Evolutionary conservation across 2,888 invertebrate genomes (phyloP), one percentile per base, ranked within the genome.

Genomic region (Thysanoteuthis rhombus): DNA sequence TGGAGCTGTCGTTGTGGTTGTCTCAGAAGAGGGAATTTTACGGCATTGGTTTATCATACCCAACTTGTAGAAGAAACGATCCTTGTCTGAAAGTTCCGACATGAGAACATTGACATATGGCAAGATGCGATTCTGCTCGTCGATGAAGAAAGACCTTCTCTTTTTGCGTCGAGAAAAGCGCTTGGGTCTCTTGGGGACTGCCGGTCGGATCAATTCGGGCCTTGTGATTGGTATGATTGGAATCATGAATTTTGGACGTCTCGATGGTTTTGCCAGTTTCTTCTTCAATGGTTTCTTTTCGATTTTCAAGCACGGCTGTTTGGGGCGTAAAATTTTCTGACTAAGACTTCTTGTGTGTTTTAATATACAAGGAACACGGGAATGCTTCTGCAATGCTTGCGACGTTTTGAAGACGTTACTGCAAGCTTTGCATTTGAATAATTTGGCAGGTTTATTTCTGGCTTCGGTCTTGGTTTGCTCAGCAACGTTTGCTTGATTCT

Each of bases 321-420:
- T 94, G 5, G 94, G 94, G 45, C 94, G 93, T 36, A 94, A 91
- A 91, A 94, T 93, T 89, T 94, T 94, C 40, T 94, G 94, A 93
- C 93, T 92, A 45, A 93, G 52, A 40, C 93, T 94, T 28, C 94
- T 38, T 10, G 94, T 94, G 36, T 93, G 90, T 45, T 94, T 94
- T n/a, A 94, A 89, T 38, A 93, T 94, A 47, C 94, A 94, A 28
- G 94, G 94, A n/a, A 94, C 42, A 45, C 93, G 93, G 16, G 92
- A 93, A 92, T 94, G 94, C n/a, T 93, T 94, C 39, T 92, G 92
- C n/a, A 94, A 52, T 1, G 42, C 90, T 93, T 93, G 93, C 1
- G 89, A 32, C 4, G 94, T 92, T 47, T 94, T 93, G 45, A 94
- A 94, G 6, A 93, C 90, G 47, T 93, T 93, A 16, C 93, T 93